phyloP scores from a whole-genome alignment of 2,888 invertebrate species.

The Lasius platythorax region DNA sequence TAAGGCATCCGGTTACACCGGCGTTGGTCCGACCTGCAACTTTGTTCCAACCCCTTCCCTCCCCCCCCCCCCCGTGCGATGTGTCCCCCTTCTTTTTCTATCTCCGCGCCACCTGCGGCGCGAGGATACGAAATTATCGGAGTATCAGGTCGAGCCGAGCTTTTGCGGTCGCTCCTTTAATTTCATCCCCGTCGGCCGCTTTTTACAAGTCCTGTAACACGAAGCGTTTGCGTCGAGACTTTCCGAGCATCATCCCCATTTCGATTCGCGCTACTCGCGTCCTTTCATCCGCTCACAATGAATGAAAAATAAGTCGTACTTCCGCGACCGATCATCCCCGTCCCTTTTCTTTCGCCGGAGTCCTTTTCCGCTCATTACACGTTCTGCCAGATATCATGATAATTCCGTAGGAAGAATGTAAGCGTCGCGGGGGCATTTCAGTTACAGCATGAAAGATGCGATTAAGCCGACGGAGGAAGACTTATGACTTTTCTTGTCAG shows the following conservation, averaged over 20 bases:
- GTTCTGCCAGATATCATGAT: constrained; percentile 18
- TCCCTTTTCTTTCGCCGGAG: background rate
- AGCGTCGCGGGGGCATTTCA: constrained; percentile 1
- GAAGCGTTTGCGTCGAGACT: background rate
- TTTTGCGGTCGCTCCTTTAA: constrained; percentile 41
- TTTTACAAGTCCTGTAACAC: constrained; percentile 37
- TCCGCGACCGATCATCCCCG: background rate
- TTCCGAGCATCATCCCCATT: constrained; percentile 9
- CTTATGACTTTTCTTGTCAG: constrained; percentile 51
- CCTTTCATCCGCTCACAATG: background rate
- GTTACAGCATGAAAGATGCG: constrained; percentile 16
- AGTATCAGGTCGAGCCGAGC: constrained; percentile 28
- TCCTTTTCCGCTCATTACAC: background rate
- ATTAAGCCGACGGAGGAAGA: constrained; percentile 50
- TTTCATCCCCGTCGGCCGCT: constrained; percentile 34
- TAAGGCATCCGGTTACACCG: constrained; percentile 71
- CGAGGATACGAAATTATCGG: constrained; percentile 41
- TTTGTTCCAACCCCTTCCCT: constrained; percentile 17
- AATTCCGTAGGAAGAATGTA: constrained; percentile 28
- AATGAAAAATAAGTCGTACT: constrained; percentile 21
- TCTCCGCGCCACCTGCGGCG: constrained; percentile 2
- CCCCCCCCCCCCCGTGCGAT: background rate
- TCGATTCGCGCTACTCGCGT: constrained; percentile 11
- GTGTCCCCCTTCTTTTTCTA: constrained; percentile 30
- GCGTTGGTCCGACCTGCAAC: constrained; percentile 32